Conservation (phyloP, 35 echinoderm and acorn worm genomes). For the Heliocidaris erythrogramma region DNA sequence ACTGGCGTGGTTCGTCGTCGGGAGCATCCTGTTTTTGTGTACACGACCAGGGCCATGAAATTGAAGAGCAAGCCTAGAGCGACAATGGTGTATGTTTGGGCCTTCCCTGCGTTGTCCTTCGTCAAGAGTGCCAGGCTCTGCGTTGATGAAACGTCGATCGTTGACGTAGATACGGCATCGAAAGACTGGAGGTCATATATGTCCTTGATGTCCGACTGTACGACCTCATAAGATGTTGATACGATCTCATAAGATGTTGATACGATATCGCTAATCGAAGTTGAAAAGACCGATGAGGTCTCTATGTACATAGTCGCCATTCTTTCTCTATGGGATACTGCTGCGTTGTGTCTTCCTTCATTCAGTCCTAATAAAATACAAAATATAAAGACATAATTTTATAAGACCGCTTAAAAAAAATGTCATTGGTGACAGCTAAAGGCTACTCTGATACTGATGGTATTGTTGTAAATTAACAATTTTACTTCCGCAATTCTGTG, state of each 20-base stretch:
- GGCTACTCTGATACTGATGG: too few relatives aligned
- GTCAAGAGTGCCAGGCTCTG: not conserved
- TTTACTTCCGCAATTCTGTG: too few relatives aligned
- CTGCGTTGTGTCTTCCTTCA: not conserved
- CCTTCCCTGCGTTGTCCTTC: not conserved
- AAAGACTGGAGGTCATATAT: not conserved
- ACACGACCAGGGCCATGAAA: conserved; percentile 2
- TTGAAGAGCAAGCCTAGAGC: not conserved
- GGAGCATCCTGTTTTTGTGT: not conserved
- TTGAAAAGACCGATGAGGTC: not conserved
- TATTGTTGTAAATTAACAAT: too few relatives aligned
- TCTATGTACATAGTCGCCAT: not conserved
- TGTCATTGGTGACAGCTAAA: too few relatives aligned
- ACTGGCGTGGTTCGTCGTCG: not conserved
- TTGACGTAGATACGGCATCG: not conserved
- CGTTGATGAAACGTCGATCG: not conserved
- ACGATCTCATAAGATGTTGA: not conserved
- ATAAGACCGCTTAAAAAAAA: too few relatives aligned
- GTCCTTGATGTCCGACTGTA: not conserved
- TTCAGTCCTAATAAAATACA: not conserved
- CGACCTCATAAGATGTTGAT: not conserved
- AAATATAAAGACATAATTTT: not conserved
- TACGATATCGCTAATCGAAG: not conserved
- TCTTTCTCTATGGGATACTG: not conserved
- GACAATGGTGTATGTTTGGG: not conserved